Conservation (phyloP, 1,140 invertebrate species). For the Pentalonia nigronervosa region DNA sequence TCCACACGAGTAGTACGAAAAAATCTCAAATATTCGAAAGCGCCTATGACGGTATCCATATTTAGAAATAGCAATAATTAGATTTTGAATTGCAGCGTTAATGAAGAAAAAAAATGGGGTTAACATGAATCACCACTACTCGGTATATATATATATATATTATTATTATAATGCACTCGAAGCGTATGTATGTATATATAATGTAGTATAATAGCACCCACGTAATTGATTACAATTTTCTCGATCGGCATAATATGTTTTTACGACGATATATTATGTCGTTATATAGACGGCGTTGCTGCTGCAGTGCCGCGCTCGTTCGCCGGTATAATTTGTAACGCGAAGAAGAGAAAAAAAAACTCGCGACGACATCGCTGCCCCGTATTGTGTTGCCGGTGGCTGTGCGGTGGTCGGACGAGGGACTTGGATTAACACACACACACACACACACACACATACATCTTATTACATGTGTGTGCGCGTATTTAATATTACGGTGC, state of each 20-base stretch:
- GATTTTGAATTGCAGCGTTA: no score
- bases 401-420: not conserved
- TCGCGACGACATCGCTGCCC: not conserved
- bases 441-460: not conserved
- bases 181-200: not conserved
- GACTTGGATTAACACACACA: not conserved
- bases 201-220: no score
- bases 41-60: no score
- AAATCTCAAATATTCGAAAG: no score
- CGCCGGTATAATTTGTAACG: not conserved
- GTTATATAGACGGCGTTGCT: not conserved
- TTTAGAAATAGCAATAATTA: no score
- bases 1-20: no score
- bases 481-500: no score
- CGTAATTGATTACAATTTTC: constrained; percentile 6
- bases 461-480: not conserved
- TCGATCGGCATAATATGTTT: not conserved
- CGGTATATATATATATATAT: no score
- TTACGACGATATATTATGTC: constrained; percentile 5
- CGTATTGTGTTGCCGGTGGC: not conserved
- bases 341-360: not conserved
- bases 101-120: no score
- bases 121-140: no score
- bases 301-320: not conserved
- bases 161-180: not conserved